Percentiles rank a stretch among this genome's conserved stretches.
These are phyloP conservation scores for Dermochelys coriacea DNA, from an alignment of 2,797 vertebrate genomes.

Conservation along the genomic window DNA sequence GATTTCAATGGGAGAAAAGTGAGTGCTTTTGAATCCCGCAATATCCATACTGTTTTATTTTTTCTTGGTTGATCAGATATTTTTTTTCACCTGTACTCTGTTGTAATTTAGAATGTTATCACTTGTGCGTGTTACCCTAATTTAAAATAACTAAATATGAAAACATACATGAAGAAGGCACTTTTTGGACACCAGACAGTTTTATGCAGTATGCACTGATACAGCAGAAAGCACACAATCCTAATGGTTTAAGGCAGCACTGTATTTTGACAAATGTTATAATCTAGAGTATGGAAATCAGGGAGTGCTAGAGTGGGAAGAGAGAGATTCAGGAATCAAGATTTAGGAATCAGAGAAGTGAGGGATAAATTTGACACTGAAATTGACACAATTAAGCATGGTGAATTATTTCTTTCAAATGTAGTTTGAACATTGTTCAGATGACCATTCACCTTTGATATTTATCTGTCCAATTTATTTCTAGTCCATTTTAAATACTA, in stretches of 20 bases:
- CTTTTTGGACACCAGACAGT: neutral
- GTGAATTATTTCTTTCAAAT: neutral
- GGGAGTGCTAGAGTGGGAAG: too few relatives aligned
- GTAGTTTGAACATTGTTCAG: neutral
- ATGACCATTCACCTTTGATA: neutral
- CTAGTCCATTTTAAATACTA: neutral
- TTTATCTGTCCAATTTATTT: neutral
- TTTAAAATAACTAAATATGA: too few relatives aligned
- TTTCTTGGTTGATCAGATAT: too few relatives aligned
- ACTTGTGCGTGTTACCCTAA: too few relatives aligned
- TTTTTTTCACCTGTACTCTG: too few relatives aligned
- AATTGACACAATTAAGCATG: neutral
- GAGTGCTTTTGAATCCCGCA: too few relatives aligned
- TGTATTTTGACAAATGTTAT: neutral
- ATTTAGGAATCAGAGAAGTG: neutral
- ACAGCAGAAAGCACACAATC: neutral
- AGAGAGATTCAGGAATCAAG: neutral
- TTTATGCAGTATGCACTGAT: neutral
- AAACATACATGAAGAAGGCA: too few relatives aligned
- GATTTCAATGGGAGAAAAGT: too few relatives aligned
- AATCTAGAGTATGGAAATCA: too few relatives aligned
- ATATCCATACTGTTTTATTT: too few relatives aligned
- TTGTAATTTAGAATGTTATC: too few relatives aligned
- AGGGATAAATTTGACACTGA: neutral
- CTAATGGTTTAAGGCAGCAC: neutral